These are phyloP conservation scores for Cavia porcellus DNA, from an alignment of 2,113 vertebrate species.

Conservation along the genomic window DNA sequence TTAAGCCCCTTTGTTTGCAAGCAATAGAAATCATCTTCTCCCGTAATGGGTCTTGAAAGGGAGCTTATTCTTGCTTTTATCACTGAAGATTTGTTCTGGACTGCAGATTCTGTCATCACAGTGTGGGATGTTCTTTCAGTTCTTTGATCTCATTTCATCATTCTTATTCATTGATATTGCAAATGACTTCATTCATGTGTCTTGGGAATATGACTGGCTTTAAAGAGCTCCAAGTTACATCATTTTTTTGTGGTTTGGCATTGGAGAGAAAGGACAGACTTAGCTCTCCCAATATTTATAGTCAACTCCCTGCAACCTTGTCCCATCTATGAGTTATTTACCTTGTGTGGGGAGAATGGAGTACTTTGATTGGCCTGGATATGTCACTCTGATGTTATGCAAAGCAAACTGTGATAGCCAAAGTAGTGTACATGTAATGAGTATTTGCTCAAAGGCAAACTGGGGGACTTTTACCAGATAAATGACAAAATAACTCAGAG, in stretches of 20 bases:
- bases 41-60: background rate
- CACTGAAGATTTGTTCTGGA: background rate
- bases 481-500: background rate
- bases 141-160: constrained; percentile 58
- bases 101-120: background rate
- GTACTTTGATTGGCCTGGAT: background rate
- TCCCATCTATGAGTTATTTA: background rate
- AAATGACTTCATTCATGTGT: constrained; percentile 65
- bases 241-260: constrained; percentile 17
- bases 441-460: background rate
- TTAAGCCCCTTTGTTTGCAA: background rate
- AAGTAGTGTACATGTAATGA: background rate
- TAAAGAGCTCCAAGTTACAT: constrained; percentile 4
- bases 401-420: background rate
- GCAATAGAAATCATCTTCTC: background rate
- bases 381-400: background rate
- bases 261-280: constrained; percentile 19
- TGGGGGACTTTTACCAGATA: background rate
- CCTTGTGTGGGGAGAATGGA: background rate
- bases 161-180: background rate
- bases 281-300: background rate
- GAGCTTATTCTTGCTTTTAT: background rate
- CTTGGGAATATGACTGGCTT: constrained; percentile 24
- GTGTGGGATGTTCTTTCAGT: background rate
- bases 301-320: background rate